A percentile compares a stretch with the other conserved stretches of the same genome.
Evolutionary conservation across 1,140 invertebrate genomes (phyloP).

Genomic region (Papilio machaon): DNA sequence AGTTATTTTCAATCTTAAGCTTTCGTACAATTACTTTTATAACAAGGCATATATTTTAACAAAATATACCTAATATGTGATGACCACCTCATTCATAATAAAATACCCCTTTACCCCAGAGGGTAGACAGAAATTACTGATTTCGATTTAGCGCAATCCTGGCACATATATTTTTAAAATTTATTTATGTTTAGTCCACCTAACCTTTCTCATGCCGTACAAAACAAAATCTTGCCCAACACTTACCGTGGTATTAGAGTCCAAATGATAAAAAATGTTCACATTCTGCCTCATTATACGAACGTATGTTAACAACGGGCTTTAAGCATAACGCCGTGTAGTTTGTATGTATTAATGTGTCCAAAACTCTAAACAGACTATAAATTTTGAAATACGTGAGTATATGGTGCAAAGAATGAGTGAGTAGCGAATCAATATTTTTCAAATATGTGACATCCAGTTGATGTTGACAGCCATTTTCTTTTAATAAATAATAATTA

Average conservation of each 20-base stretch:
- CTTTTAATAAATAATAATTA: too few species aligned
- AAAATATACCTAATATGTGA: too few species aligned
- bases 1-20: too few species aligned
- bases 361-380: slow-evolving; percentile 46
- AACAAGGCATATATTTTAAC: too few species aligned
- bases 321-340: slow-evolving; percentile 49
- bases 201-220: not conserved
- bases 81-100: too few species aligned
- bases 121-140: too few species aligned
- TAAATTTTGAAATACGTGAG: slow-evolving; percentile 45
- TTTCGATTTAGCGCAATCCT: too few species aligned
- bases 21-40: too few species aligned
- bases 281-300: slow-evolving; percentile 45
- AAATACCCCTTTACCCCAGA: too few species aligned
- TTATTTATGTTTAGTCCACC: not conserved
- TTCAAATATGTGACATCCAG: not conserved
- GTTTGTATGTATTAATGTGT: slow-evolving; percentile 50
- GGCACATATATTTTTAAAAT: too few species aligned
- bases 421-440: not conserved
- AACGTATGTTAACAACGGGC: slow-evolving; percentile 52
- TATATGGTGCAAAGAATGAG: slow-evolving; percentile 29
- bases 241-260: slow-evolving; percentile 41
- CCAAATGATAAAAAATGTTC: slow-evolving; percentile 52
- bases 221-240: not conserved
- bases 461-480: too few species aligned